These are phyloP conservation scores for Ormyrus labotus DNA, from an alignment of 2,888 invertebrate genomes.

Conservation along the genomic window DNA sequence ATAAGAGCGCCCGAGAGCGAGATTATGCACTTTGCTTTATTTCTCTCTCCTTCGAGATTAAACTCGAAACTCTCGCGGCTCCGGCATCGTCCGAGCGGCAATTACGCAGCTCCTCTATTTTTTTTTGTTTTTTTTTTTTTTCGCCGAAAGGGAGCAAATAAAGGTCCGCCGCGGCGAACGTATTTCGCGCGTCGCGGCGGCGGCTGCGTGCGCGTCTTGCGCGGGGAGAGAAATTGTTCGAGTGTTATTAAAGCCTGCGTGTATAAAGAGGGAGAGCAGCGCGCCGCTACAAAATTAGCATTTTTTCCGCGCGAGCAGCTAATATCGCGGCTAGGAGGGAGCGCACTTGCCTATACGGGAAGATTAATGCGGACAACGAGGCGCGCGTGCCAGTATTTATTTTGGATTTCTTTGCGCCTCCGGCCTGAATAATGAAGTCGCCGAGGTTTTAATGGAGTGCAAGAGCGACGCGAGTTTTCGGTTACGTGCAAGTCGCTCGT, in stretches of 20 bases:
- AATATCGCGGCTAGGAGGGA: slow-evolving; percentile 18
- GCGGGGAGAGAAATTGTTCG: slow-evolving; percentile 10
- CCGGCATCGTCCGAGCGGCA: neutral
- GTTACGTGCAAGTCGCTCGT: slow-evolving; percentile 57
- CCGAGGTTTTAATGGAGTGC: no score
- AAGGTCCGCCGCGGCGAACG: slow-evolving; percentile 6
- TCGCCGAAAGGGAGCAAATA: neutral
- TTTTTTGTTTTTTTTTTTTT: no score
- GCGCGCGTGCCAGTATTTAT: neutral
- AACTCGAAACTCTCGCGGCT: neutral
- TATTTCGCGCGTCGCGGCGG: slow-evolving; percentile 24
- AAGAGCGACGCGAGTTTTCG: neutral
- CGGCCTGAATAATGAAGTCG: neutral
- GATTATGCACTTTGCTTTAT: slow-evolving; percentile 8
- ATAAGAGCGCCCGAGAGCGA: slow-evolving; percentile 6
- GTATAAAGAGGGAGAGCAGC: slow-evolving; percentile 38
- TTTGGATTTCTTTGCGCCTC: neutral
- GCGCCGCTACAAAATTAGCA: slow-evolving; percentile 52
- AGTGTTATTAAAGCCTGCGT: slow-evolving; percentile 46
- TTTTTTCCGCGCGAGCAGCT: slow-evolving; percentile 47
- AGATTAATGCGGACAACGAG: slow-evolving; percentile 36
- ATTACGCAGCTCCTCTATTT: neutral
- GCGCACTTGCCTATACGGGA: slow-evolving; percentile 11
- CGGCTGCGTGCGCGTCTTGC: neutral
- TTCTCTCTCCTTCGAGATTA: slow-evolving; percentile 26